These are phyloP conservation scores for Pygoscelis antarcticus DNA, from an alignment of 2,113 vertebrate species.

Conservation along the genomic window DNA sequence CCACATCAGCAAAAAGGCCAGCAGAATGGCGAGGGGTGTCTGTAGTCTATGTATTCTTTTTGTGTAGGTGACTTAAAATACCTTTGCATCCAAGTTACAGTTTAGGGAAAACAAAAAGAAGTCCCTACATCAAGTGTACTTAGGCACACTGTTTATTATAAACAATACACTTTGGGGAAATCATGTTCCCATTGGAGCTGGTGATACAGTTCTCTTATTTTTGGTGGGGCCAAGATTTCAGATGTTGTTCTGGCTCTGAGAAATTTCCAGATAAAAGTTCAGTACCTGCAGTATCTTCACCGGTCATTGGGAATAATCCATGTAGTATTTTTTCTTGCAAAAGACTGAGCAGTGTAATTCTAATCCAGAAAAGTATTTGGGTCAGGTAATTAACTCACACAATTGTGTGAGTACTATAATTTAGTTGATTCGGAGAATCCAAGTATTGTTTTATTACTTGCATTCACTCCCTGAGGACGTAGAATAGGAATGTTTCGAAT, in stretches of 20 bases:
- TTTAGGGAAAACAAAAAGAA: not conserved
- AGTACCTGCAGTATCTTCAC: not conserved
- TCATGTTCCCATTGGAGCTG: not conserved
- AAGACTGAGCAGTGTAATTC: not conserved
- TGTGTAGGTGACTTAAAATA: not conserved
- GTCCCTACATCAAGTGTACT: fast-evolving
- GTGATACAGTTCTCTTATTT: not conserved
- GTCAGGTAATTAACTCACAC: not conserved
- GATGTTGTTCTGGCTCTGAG: not conserved
- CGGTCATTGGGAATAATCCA: not conserved
- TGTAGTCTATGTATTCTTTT: not conserved
- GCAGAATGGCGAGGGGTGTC: not conserved
- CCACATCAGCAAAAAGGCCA: not conserved
- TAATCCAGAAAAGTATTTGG: not conserved
- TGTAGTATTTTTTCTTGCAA: not conserved
- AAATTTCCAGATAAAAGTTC: not conserved
- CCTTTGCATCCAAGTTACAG: not conserved
- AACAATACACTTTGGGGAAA: not conserved
- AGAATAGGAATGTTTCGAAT: not conserved
- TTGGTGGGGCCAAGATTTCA: not conserved
- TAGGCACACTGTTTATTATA: not conserved
- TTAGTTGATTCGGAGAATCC: not conserved
- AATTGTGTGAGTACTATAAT: fast-evolving
- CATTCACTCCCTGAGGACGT: not conserved
- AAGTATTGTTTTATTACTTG: not conserved